Conservation (phyloP, 2,113 vertebrate species). For the Chionis minor region DNA sequence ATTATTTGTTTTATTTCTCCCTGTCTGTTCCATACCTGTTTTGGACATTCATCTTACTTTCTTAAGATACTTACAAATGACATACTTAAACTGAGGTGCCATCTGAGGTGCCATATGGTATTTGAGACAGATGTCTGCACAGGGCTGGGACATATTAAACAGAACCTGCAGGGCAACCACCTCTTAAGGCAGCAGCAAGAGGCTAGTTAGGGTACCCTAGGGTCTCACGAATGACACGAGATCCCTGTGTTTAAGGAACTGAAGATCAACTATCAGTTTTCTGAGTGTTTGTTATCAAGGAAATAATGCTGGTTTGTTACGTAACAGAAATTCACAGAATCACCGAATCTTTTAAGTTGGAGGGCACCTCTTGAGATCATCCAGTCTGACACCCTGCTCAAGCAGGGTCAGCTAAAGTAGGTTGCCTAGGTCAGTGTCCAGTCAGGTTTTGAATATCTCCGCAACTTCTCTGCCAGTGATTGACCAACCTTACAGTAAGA, state of each 20-base stretch:
- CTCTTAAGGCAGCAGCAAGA: neutral
- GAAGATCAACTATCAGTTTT: neutral
- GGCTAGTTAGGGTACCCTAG: neutral
- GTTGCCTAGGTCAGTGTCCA: neutral
- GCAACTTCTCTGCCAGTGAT: neutral
- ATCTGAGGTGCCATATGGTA: neutral
- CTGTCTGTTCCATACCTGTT: neutral
- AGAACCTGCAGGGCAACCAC: neutral
- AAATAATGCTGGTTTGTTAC: neutral
- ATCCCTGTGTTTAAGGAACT: neutral
- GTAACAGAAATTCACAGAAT: neutral
- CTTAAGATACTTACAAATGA: neutral
- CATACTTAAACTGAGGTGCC: neutral
- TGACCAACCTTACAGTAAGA: neutral
- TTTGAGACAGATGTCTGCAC: neutral
- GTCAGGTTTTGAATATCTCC: neutral
- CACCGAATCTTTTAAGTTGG: neutral
- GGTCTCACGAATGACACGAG: neutral
- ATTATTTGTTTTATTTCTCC: neutral
- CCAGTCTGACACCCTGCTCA: neutral
- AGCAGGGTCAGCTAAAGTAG: neutral
- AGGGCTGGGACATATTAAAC: neutral
- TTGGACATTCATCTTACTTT: neutral
- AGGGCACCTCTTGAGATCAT: neutral
- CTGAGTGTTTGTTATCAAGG: neutral